Evolutionary conservation across 2,797 vertebrate genomes (phyloP), one percentile per base, ranked within the genome.

Genomic region (Cossypha heuglini): DNA sequence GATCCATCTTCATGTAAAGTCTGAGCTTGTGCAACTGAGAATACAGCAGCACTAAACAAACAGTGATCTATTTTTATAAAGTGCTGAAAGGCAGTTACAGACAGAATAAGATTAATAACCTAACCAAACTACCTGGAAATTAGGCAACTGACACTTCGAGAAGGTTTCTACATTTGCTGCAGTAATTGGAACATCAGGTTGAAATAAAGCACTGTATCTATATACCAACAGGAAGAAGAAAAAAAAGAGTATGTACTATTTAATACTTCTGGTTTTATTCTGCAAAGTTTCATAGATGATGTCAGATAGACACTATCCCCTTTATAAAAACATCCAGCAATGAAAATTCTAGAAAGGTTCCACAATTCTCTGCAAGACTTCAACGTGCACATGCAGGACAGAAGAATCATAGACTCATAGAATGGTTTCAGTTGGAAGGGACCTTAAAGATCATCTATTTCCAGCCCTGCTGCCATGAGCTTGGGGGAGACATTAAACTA

Each of bases 101-200:
- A 35, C 40, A 33, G 21, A 78, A 3, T 31, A 84, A 66, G 59
- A 84, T 76, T 84, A 90, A 76, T 68, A 88, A 84, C 67, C 69
- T 35, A 71, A 28, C 29, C 33, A 52, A 84, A 81, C 73, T 69
- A 94, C 83, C 71, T 94, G 80, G 80, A 93, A 92, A 94, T 90
- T 31, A 66, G 37, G 29, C 63, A 94, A 73, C 51, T 42, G 61
- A 59, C 52, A 42, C 54, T 64, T 66, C 1, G 5, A 85, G 40
- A 79, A 66, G 48, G 55, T 75, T 81, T 84, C 40, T 45, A 73
- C 10, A 1, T 64, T 83, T 81, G 46, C 24, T 62, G 51, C 57
- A 83, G 16, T 68, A 90, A 64, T 15, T 59, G 51, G 58, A 92
- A 63, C 5, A 11, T 38, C 33, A 73, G 10, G 7, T 20, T 93